These are phyloP conservation scores for Spizella passerina DNA, from an alignment of 2,797 vertebrate species.

Conservation along the genomic window DNA sequence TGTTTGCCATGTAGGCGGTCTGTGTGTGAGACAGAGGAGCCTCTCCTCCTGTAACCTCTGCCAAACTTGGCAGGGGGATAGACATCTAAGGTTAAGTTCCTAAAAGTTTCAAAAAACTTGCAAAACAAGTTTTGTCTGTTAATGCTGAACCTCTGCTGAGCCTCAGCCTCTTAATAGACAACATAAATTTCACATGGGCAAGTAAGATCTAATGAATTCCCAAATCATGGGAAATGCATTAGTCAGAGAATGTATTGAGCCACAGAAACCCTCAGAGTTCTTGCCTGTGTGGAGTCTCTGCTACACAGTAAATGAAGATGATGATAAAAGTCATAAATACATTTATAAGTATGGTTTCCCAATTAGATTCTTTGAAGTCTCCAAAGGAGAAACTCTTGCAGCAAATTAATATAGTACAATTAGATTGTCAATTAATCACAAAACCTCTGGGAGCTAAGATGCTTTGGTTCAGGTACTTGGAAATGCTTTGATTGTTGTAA, in stretches of 20 bases:
- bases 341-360: not conserved
- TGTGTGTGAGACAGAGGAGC: not conserved
- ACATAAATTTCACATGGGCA: not conserved
- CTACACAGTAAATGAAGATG: not conserved
- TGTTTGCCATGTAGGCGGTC: not conserved
- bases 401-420: not conserved
- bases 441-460: not conserved
- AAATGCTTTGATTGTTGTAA: not conserved
- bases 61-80: not conserved
- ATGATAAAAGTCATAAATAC: not conserved
- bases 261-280: not conserved
- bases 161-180: not conserved
- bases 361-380: not conserved
- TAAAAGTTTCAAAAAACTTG: not conserved
- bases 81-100: not conserved
- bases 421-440: not conserved
- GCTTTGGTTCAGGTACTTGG: not conserved
- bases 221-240: conserved; percentile 19
- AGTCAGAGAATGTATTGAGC: not conserved
- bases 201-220: not conserved
- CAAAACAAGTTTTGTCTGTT: not conserved
- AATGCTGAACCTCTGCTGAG: not conserved
- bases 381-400: not conserved
- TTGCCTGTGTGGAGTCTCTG: not conserved
- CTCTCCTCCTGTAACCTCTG: not conserved